Conservation (phyloP, 2,888 invertebrate species). For the Himalopsyche anomala region DNA sequence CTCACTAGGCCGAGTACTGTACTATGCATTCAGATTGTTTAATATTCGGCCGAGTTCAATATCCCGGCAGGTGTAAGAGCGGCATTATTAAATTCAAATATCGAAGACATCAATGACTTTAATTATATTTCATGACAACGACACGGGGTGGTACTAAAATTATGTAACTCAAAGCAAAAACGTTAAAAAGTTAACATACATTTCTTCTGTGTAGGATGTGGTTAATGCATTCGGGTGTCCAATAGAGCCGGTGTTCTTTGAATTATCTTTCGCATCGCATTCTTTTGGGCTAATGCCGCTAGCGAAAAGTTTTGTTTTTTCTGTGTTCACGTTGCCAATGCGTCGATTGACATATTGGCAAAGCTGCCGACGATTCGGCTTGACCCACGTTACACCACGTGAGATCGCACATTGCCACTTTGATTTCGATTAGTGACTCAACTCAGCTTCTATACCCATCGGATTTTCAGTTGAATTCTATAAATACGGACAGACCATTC, state of each 20-base stretch:
- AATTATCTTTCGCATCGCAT: constrained; percentile 7
- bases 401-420: constrained; percentile 22
- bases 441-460: not conserved
- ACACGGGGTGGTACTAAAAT: no score
- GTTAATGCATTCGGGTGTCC: constrained; percentile 13
- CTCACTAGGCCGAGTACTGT: no score
- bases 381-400: constrained; percentile 26
- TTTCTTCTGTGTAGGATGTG: no score
- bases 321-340: constrained; percentile 15
- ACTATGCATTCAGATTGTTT: no score
- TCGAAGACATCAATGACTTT: no score
- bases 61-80: no score
- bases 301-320: not conserved
- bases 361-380: not conserved
- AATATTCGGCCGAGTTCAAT: no score
- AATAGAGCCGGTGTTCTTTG: not conserved
- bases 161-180: no score
- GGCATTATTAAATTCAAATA: no score
- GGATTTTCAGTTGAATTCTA: not conserved
- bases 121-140: no score
- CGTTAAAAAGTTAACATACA: no score
- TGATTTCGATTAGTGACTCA: constrained; percentile 1
- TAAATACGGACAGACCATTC: no score
- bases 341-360: constrained; percentile 27
- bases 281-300: not conserved